These are phyloP conservation scores for Luidia sarsii DNA, from an alignment of 53 echinoderm and acorn worm genomes.

Conservation along the genomic window DNA sequence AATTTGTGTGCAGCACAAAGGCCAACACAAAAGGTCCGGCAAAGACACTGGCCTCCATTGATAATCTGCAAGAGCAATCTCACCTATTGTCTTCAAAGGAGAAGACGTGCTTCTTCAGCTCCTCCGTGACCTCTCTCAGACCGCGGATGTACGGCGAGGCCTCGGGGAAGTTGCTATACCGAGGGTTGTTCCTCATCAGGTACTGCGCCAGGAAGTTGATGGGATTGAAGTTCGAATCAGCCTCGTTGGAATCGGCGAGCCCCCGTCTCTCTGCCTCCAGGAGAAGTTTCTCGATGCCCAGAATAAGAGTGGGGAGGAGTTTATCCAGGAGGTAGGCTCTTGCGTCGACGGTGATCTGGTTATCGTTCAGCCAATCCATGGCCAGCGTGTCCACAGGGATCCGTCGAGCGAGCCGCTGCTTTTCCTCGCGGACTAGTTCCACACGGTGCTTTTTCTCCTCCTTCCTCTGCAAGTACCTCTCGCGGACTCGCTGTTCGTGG, in stretches of 20 bases:
- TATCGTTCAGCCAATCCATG: constrained; percentile 85
- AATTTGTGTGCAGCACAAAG: no score
- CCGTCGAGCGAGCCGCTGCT: constrained; percentile 75
- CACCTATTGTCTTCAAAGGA: constrained; percentile 99
- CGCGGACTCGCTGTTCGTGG: constrained; percentile 91
- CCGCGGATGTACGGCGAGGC: constrained; percentile 97
- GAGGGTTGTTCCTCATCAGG: constrained; percentile 96
- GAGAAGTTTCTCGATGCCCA: constrained; percentile 93
- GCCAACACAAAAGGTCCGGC: no score
- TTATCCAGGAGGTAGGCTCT: constrained; percentile 92
- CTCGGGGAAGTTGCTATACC: constrained; percentile 97
- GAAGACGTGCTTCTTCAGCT: constrained; percentile 93
- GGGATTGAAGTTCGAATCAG: constrained; percentile 87
- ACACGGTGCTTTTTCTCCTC: constrained; percentile 68
- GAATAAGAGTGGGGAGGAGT: constrained; percentile 90
- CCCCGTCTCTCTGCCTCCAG: constrained; percentile 83
- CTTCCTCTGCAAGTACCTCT: constrained; percentile 81
- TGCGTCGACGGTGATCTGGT: constrained; percentile 90
- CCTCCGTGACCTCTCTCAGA: constrained; percentile 89
- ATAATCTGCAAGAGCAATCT: neutral
- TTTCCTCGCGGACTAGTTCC: constrained; percentile 74
- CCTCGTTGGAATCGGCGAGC: constrained; percentile 72
- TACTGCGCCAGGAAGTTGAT: constrained; percentile 94
- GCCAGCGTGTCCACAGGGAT: constrained; percentile 92
- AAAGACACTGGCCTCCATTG: no score